Evolutionary conservation across 2,797 vertebrate genomes (phyloP).

Genomic region (Toxotes lorentzi): DNA sequence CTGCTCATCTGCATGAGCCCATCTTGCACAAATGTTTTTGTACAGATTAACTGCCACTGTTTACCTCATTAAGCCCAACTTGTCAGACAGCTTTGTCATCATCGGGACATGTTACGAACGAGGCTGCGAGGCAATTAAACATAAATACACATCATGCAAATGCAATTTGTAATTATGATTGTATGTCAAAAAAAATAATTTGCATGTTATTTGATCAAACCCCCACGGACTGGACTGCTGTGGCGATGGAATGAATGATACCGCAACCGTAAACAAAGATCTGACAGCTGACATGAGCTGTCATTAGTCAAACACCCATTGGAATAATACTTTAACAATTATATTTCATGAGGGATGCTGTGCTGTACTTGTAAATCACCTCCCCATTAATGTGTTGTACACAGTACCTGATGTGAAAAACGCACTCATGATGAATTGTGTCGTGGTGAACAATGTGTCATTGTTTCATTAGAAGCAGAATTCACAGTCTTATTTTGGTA

Average conservation of each 20-base stretch:
- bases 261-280: conserved; percentile 57
- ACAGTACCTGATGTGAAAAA: conserved; percentile 16
- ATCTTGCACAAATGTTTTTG: conserved; percentile 69
- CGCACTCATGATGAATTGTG: not conserved
- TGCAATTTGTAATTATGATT: conserved; percentile 68
- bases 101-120: conserved; percentile 46
- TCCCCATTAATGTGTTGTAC: conserved; percentile 12
- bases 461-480: not conserved
- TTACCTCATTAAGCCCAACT: conserved; percentile 72
- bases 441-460: not conserved
- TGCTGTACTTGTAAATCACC: conserved; percentile 30
- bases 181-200: conserved; percentile 52
- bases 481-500: not conserved
- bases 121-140: conserved; percentile 68
- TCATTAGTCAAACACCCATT: conserved; percentile 65
- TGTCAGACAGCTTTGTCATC: conserved; percentile 70
- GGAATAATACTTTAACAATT: conserved; percentile 49
- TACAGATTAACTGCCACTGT: conserved; percentile 69
- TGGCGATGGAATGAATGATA: conserved; percentile 39
- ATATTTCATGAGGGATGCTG: conserved; percentile 33
- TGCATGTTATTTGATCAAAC: conserved; percentile 65
- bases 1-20: conserved; percentile 56
- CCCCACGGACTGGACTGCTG: conserved; percentile 51
- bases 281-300: conserved; percentile 41
- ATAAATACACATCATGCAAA: conserved; percentile 72